Conservation (phyloP, 2,888 invertebrate genomes). For the Caradrina clavipalpis region DNA sequence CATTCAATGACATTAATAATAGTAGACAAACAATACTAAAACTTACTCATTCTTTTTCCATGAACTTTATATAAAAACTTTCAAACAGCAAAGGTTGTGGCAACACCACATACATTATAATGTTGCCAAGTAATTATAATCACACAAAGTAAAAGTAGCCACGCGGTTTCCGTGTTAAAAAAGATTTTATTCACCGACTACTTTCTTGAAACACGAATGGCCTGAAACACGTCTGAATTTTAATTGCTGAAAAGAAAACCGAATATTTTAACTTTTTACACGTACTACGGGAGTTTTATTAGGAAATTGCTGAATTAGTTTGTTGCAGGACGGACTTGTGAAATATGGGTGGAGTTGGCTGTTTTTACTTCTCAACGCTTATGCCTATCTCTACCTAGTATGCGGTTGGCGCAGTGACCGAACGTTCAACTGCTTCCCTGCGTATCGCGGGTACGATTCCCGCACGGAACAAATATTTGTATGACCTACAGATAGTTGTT, state of each 20-base stretch:
- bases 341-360: neutral
- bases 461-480: too few species aligned
- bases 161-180: slow-evolving; percentile 55
- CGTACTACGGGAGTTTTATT: slow-evolving; percentile 19
- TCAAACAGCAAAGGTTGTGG: slow-evolving; percentile 22
- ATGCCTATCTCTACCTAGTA: too few species aligned
- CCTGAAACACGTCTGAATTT: slow-evolving; percentile 53
- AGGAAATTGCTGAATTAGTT: slow-evolving; percentile 50
- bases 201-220: slow-evolving; percentile 57
- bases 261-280: slow-evolving; percentile 52
- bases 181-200: slow-evolving; percentile 45
- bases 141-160: slow-evolving; percentile 45
- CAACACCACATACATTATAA: slow-evolving; percentile 29
- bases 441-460: too few species aligned
- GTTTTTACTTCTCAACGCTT: too few species aligned
- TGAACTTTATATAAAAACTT: slow-evolving; percentile 3
- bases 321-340: neutral
- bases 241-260: slow-evolving; percentile 56
- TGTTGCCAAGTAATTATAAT: slow-evolving; percentile 56
- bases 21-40: too few species aligned
- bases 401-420: too few species aligned
- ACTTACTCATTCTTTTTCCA: too few species aligned
- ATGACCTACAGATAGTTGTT: too few species aligned
- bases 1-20: too few species aligned
- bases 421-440: too few species aligned